Base-by-base conservation (phyloP, 1,140 invertebrate genomes). In the Cataglyphis hispanica region DNA sequence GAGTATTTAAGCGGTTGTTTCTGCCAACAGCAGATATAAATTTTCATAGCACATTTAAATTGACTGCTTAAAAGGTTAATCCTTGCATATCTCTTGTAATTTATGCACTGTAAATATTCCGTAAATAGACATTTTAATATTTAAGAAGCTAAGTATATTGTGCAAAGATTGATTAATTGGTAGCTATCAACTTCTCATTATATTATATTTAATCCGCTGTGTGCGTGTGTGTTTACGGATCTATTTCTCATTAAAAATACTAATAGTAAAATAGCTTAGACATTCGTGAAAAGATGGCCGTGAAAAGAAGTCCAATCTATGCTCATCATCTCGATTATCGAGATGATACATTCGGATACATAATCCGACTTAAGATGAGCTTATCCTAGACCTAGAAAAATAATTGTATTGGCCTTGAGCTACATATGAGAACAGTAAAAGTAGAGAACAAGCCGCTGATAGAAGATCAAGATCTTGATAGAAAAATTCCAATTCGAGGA, bases 401-500 rank as follows among this genome's bases (percentile, higher is more conserved):
- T 31, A 67, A 80, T 85, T 53, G n/a, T 31, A 13, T 11, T 37
- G 16, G 13, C 64, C 84, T 85, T 85, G 84, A 80, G 84, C 84
- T 27, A 85, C 53, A 85, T 85, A 50, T 7, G 25, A 37, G 50
- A 80, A n/a, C 13, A 61, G 27, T 66, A 77, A 77, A 77, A 85
- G 19, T 60, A 37, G 43, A 37, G n/a, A 37, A 67, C 63, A 25
- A 61, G 66, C 13, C 37, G 37, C 27, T 8, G 13, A n/a, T n/a
- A n/a, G n/a, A n/a, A n/a, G n/a, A n/a, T n/a, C n/a, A n/a, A n/a
- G n/a, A n/a, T 46, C 40, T 85, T 80, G 43, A 85, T 85, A 69
- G 43, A 80, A 58, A 85, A 85, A 85, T 80, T 80, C n/a, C 27
- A 80, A 67, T 80, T 85, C 43, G 64, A 50, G 25, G 10, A 60